Base-by-base conservation (phyloP, 1,140 invertebrate genomes). In the Asbolus verrucosus region DNA sequence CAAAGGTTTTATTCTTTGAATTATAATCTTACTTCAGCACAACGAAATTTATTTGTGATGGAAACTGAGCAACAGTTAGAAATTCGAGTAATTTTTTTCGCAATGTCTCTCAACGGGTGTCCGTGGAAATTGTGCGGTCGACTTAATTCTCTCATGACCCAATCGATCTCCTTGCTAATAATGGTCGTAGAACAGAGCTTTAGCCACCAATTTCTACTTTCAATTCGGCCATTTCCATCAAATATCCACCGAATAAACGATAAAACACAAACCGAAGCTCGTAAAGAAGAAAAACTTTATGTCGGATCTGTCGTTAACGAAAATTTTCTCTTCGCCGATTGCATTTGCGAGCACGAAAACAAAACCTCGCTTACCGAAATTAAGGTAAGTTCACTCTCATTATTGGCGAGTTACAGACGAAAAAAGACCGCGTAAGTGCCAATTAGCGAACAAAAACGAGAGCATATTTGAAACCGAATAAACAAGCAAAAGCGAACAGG, bases 221-320 rank as follows among this genome's bases (percentile, higher is more conserved):
- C 33, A 36, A 36, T 36, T 36, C 33, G 33, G 6, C 33, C 33
- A 36, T 36, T 36, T 36, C 33, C 33, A 36, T 36, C 33, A 36
- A 36, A 36, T 11, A 36, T 36, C 33, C 6, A 36, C 33, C 33
- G 33, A 36, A 36, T 36, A 6, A 36, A 36, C 33, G 33, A 36
- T 36, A 36, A 36, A 36, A 36, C 33, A 36, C 33, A 36, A 36
- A 36, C 33, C 33, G 33, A 36, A 36, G 33, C 33, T 36, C 33
- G 33, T 36, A 36, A 36, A 36, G 33, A 36, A 36, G 33, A 36
- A 36, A n/a, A 36, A 36, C 33, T 36, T 36, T 36, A 36, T 11
- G 33, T 36, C 33, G 33, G 33, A n/a, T 36, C 11, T 36, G 33
- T 36, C 33, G 33, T 36, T 36, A 36, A n/a, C 33, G 2, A n/a